Evolutionary conservation across 2,888 invertebrate species (phyloP), one percentile per base, ranked within the genome.

Genomic region (Ceramica pisi): DNA sequence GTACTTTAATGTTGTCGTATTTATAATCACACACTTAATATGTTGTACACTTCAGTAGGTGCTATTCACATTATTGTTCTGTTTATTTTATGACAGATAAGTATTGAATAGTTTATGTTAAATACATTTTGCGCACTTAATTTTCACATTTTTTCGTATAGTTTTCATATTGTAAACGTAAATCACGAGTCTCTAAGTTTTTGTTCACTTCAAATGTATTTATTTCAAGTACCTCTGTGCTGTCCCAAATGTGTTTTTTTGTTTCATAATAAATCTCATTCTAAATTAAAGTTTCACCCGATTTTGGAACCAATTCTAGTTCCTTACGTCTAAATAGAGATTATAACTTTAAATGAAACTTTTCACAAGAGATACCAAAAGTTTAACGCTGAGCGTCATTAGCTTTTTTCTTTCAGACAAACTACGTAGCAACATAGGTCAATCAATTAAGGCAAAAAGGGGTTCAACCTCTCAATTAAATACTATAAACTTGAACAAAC

Each of bases 1-100:
- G 50, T 67, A 21, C 21, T 67, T 41, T 41, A 62, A 41, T 71
- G 46, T 66, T 71, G 48, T 71, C 38, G 68, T 75, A 51, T 62
- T 57, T 53, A 48, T 53, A n/a, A 26, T 60, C 35, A 44, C 2
- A 5, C 48, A 55, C 67, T 46, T 14, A 60, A 31, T 57, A 44
- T 26, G 48, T 51, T 44, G 10, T 63, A 51, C 46, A 57, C 26
- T 31, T 8, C 53, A 35, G 46, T 12, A n/a, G 19, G 14, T 61
- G 53, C 10, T 63, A 19, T 31, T 46, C 8, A 12, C 9, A 16
- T 71, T 16, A 41, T 12, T 55, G 16, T 53, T 46, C 9, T 21
- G 38, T 44, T 44, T 21, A 21, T 61, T 66, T 78, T 64, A 55
- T 62, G 51, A 63, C 48, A 55, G 65, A 51, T 44, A 46, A 48